A percentile compares a stretch with the other conserved stretches of the same genome.
phyloP scores from a whole-genome alignment of 2,113 vertebrate species.

The Grus americana region DNA sequence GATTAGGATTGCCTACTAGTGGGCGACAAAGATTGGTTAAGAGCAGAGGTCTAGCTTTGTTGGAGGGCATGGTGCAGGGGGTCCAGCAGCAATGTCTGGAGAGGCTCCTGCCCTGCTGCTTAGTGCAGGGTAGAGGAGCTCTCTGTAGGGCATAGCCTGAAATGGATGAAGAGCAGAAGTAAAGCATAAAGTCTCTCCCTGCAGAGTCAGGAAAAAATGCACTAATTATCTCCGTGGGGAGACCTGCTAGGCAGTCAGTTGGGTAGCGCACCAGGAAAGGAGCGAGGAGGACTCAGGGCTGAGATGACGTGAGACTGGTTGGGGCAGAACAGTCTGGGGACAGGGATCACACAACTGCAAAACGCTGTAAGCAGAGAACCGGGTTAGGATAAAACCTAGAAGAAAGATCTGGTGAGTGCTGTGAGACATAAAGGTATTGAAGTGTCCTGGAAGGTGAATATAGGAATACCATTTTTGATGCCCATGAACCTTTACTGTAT shows the following conservation, averaged over 20 bases:
- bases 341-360: neutral
- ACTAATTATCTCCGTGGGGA: neutral
- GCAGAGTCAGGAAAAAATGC: neutral
- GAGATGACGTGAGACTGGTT: neutral
- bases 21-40: neutral
- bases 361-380: neutral
- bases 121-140: neutral
- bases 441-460: neutral
- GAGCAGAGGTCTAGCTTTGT: neutral
- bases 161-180: neutral
- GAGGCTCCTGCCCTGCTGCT: neutral
- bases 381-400: accelerated
- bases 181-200: neutral
- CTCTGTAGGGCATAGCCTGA: neutral
- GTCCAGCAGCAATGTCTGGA: neutral
- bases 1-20: neutral
- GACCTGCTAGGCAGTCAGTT: neutral
- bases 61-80: neutral
- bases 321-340: neutral
- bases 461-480: accelerated
- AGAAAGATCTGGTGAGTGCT: neutral
- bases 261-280: neutral
- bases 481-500: neutral
- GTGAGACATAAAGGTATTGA: neutral
- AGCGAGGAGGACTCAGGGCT: neutral